Base-by-base conservation (phyloP, 92 coral and sea anemone genomes). In the Porites evermanni region DNA sequence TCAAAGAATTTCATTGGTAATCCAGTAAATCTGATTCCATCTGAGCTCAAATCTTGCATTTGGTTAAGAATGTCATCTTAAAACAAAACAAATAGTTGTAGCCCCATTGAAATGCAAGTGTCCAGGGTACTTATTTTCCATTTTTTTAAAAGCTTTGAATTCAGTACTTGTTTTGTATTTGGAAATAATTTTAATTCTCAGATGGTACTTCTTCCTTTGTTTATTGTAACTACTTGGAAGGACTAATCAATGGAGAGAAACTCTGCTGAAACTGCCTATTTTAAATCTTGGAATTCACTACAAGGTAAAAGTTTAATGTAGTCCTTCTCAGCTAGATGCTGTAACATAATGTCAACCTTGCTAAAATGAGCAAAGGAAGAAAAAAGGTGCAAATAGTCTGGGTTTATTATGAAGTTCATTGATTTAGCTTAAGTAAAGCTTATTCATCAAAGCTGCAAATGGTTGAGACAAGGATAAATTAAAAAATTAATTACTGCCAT, bases 361-460 rank as follows among this genome's bases (percentile, higher is more conserved):
- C 51, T 24, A 71, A 71, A 71, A 71, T 71, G 84, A 47, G 84
- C 29, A 83, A 69, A 72, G 51, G 65, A 85, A 44, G 63, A 78
- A 56, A 29, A 29, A 3, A 29, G 32, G 32, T 29, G 32, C 32
- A 29, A 29, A 29, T 67, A 67, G 72, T 67, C 72, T 20, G 7
- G 72, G 20, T 67, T 67, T 67, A 67, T 67, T 67, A 67, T 67
- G 18, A 29, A 29, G 32, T 29, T 29, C 32, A 29, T 29, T 64
- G 20, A 67, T 67, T 67, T 67, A 67, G 72, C 72, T 67, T 18
- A 18, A 67, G 29, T 67, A 23, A 67, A 67, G 67, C 67, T 64
- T 23, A 67, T 67, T 67, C 24, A 67, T 67, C 29, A 67, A 67
- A 67, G 72, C 0, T 67, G 29, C 72, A 67, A 67, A 67, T 67